phyloP scores from a whole-genome alignment of 2,888 invertebrate genomes.

The Lithophane ornitopus region DNA sequence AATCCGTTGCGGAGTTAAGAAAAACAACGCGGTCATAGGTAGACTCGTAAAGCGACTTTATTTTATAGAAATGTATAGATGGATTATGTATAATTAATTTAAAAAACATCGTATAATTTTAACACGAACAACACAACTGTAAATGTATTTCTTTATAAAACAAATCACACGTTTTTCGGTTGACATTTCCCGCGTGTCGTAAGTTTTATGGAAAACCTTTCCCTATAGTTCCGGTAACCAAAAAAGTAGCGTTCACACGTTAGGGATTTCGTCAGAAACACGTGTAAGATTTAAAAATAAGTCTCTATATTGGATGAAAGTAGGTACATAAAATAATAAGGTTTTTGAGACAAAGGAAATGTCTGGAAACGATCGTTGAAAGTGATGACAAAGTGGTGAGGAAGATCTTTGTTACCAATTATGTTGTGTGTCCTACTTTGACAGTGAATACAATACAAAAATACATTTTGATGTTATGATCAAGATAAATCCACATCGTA shows the following conservation, averaged over 20 bases:
- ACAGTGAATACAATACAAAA: not conserved
- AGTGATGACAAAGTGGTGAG: not conserved
- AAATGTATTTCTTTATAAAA: constrained; percentile 5
- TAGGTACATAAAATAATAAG: not conserved
- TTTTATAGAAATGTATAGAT: not conserved
- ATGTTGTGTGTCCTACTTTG: not conserved
- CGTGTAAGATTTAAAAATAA: constrained; percentile 12
- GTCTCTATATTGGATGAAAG: too few relatives aligned
- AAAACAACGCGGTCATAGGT: not conserved
- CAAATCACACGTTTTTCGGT: constrained; percentile 6
- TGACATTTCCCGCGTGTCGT: constrained; percentile 1
- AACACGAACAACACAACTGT: not conserved
- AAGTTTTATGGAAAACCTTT: not conserved
- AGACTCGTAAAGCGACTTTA: not conserved
- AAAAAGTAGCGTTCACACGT: constrained; percentile 2
- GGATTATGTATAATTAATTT: not conserved
- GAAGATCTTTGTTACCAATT: not conserved
- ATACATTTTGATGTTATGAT: not conserved
- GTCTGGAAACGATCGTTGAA: not conserved
- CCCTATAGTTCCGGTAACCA: constrained; percentile 3
- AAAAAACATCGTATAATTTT: not conserved
- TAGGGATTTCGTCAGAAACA: not conserved
- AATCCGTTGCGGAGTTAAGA: not conserved
- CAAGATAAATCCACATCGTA: not conserved
- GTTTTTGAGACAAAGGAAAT: not conserved